These are phyloP conservation scores for Cisticola juncidis DNA, from an alignment of 2,113 vertebrate genomes.

Conservation along the genomic window DNA sequence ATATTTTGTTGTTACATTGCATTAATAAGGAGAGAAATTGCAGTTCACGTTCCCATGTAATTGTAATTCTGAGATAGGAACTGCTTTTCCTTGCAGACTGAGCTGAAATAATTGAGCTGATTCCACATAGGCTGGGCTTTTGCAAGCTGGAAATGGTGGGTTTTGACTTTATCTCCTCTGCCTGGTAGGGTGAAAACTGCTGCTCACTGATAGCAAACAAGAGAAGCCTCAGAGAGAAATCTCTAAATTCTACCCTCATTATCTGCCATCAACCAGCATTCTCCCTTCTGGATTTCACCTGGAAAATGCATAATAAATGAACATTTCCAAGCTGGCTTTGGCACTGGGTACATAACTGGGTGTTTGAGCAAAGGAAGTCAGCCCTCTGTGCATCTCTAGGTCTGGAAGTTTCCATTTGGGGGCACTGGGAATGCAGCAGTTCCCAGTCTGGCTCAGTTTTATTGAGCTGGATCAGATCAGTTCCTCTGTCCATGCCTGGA, in stretches of 20 bases:
- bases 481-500: neutral
- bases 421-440: neutral
- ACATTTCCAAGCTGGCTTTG: neutral
- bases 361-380: neutral
- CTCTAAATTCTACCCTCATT: neutral
- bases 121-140: neutral
- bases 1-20: neutral
- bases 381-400: rapidly evolving
- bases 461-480: neutral
- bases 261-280: neutral
- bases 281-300: neutral
- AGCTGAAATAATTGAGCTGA: slow-evolving; percentile 12
- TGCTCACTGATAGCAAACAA: neutral
- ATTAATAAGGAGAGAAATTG: neutral
- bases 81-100: neutral
- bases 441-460: neutral
- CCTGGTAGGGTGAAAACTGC: neutral
- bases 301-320: neutral
- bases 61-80: neutral
- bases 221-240: neutral
- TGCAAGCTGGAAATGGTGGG: neutral
- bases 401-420: neutral
- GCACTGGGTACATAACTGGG: no score
- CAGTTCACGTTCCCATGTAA: neutral
- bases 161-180: neutral